phyloP scores from a whole-genome alignment of 1,140 invertebrate genomes.

The Diuraphis noxia region DNA sequence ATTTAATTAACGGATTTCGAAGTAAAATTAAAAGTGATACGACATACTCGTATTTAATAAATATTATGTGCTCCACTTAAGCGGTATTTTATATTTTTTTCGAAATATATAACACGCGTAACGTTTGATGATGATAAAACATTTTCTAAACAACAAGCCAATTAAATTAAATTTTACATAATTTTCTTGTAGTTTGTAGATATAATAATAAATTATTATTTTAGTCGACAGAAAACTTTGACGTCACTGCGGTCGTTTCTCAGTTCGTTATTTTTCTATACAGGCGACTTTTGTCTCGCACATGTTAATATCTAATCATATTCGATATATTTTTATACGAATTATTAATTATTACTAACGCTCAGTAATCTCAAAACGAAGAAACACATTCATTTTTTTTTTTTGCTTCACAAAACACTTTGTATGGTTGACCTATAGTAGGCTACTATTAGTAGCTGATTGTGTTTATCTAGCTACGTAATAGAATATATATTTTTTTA shows the following conservation, averaged over 20 bases:
- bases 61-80: neutral
- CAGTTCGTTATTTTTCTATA: neutral
- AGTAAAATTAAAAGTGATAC: neutral
- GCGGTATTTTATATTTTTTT: neutral
- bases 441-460: no score
- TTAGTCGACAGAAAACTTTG: neutral
- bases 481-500: neutral
- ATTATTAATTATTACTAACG: neutral
- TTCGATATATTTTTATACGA: neutral
- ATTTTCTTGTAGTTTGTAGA: neutral
- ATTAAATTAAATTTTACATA: neutral
- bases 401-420: neutral
- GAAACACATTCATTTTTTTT: constrained; percentile 2
- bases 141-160: neutral
- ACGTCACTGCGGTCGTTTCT: neutral
- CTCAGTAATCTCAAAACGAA: neutral
- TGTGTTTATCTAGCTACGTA: neutral
- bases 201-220: neutral
- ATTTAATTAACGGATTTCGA: neutral
- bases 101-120: no score
- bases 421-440: neutral
- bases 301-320: neutral
- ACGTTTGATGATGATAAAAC: neutral
- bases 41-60: neutral
- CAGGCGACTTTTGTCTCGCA: neutral